Base-by-base conservation (phyloP, 2,888 invertebrate genomes). In the Xestia rhomboidea region DNA sequence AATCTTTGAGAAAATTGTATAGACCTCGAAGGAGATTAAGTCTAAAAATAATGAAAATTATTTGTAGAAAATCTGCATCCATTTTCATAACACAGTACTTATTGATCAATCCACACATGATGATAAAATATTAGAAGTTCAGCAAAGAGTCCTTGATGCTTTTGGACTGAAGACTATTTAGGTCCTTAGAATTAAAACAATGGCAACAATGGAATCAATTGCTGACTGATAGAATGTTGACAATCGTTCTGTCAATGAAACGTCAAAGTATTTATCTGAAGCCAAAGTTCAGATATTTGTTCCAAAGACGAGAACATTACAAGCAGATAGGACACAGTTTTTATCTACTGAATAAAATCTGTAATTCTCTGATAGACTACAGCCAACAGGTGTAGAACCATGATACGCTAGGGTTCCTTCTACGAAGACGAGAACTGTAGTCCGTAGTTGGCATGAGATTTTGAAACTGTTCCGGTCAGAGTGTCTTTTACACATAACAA, bases 271-370 rank as follows among this genome's bases (percentile, higher is more conserved):
- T 41, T 64, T 66, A 77, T 77, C 77, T 27, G 30, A 74, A 54
- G 79, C 68, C 72, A 78, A 63, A 79, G 79, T 62, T 78, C 72
- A 79, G 41, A 41, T 63, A 38, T 63, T 38, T 24, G 18, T 41
- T 27, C 41, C 64, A 64, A 64, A 64, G 64, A 41, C n/a, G 38
- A 41, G 0, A 41, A n/a, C 3, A 41, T 41, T n/a, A 8, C 15
- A 15, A 41, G n/a, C 64, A 64, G 64, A 41, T 1, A 64, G 41
- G 64, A 41, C n/a, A 64, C 41, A 27, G 41, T 41, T 64, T 63
- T 64, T 15, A 38, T 27, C 34, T 38, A 24, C 24, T 11, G 34
- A n/a, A n/a, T n/a, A n/a, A n/a, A n/a, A 54, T 54, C 54, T n/a
- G n/a, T 13, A n/a, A 54, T 54, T 13, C n/a, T 27, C 6, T 54